Conservation (phyloP, 2,888 invertebrate species). For the Hecatera dysodea region DNA sequence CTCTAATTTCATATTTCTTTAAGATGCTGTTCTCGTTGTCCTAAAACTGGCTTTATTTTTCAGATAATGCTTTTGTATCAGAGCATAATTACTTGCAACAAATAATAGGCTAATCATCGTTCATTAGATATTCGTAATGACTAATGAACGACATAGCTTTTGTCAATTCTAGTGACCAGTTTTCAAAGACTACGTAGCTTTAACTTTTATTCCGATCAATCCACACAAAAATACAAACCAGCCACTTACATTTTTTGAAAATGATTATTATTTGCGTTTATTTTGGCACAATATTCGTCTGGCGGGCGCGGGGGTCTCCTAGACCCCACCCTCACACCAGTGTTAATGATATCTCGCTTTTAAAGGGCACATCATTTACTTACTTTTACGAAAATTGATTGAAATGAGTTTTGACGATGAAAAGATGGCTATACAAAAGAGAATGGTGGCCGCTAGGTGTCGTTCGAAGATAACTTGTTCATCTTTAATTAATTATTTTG, state of each 20-base stretch:
- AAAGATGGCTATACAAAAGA: conserved; percentile 89
- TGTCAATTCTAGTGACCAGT: background rate
- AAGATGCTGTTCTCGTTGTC: conserved; percentile 31
- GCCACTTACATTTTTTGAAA: conserved; percentile 1
- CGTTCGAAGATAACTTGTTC: conserved; percentile 89
- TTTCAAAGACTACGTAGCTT: background rate
- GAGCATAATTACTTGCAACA: background rate
- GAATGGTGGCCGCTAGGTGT: conserved; percentile 88
- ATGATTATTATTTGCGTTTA: conserved; percentile 40
- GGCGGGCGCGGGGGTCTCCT: conserved; percentile 52
- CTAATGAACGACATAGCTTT: background rate
- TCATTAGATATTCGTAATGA: too few relatives aligned
- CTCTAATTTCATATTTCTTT: conserved; percentile 77
- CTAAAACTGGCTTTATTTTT: background rate
- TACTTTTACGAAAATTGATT: conserved; percentile 90
- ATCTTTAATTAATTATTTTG: conserved; percentile 90
- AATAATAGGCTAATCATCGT: background rate
- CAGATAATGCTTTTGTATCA: background rate
- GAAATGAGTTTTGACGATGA: conserved; percentile 91
- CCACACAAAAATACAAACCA: conserved; percentile 9
- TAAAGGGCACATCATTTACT: conserved; percentile 90
- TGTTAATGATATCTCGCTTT: conserved; percentile 90
- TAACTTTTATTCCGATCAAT: conserved; percentile 13
- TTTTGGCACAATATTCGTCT: conserved; percentile 43
- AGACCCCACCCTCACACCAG: conserved; percentile 72